Base-by-base conservation (phyloP, 1,140 invertebrate species). In the Tetramorium alpestre region DNA sequence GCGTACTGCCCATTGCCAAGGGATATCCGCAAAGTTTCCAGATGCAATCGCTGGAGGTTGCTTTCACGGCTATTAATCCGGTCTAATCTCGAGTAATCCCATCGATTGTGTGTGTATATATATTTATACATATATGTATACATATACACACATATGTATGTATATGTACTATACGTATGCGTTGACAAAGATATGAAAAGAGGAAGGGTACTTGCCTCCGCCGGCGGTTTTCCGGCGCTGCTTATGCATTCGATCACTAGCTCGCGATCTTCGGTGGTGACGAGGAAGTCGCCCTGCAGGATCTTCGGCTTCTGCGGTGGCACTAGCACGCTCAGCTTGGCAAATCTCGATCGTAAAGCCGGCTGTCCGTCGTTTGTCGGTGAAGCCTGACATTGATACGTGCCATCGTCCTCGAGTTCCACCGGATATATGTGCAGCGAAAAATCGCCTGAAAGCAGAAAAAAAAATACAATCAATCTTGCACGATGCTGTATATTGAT, bases 221-320 rank as follows among this genome's bases (percentile, higher is more conserved):
- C 98, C 0, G 98, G 97, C 22, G 99, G 99, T 94, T 99, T 99
- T 60, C 98, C 98, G 33, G 97, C 98, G 81, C 97, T 96, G 85
- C 98, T 99, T 47, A 98, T 96, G 94, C 99, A 99, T 91, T 98
- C 98, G 92, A 99, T 96, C 94, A 98, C 97, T 69, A 99, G 97
- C 91, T 98, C 97, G 87, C 97, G 96, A 94, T 99, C 98, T 94
- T 99, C 98, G 1, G 98, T 98, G 47, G 98, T 98, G 62, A 97
- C 96, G 88, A 98, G 96, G 91, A 97, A 97, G 87, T 97, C 96
- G n/a, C 98, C 98, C 93, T 98, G 98, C 5, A 97, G 95, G 90
- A 99, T 99, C 94, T 97, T 97, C 0, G 98, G 98, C 11, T 97
- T 97, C 91, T 99, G 98, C 0, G 98, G 98, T 13, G 98, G 98